Percentiles rank a stretch among this genome's conserved stretches.
These are phyloP conservation scores for Delphinapterus leucas DNA, from an alignment of 2,113 vertebrate species.

Conservation along the genomic window DNA sequence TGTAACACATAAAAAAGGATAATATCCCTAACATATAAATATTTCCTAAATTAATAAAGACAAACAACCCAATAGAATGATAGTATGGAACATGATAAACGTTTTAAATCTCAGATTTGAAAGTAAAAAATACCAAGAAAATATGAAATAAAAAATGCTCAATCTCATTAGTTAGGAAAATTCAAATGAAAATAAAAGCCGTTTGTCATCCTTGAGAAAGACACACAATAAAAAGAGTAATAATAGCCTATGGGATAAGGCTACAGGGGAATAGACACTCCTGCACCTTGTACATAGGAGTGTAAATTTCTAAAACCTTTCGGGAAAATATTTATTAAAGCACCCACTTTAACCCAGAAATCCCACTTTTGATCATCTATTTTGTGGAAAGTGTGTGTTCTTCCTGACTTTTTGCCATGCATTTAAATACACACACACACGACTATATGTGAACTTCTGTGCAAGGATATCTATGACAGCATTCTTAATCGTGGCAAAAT, in stretches of 20 bases:
- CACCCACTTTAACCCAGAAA: not conserved
- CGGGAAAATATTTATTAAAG: not conserved
- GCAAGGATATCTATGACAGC: not conserved
- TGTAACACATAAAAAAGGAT: not conserved
- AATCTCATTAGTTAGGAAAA: not conserved
- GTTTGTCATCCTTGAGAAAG: not conserved
- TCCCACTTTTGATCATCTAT: not conserved
- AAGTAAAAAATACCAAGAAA: not conserved
- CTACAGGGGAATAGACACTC: not conserved
- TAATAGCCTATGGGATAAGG: not conserved
- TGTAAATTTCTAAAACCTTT: not conserved
- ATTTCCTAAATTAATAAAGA: not conserved
- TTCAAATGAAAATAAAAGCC: not conserved
- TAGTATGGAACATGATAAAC: not conserved
- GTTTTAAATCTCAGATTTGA: not conserved
- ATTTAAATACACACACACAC: not conserved
- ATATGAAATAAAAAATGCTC: not conserved
- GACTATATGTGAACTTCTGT: not conserved
- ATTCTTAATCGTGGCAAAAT: not conserved
- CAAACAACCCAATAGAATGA: not conserved
- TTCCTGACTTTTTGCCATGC: not conserved
- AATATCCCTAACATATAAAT: not conserved
- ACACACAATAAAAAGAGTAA: not conserved
- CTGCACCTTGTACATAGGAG: not conserved
- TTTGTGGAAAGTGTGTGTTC: not conserved